Conservation (phyloP, 2,888 invertebrate species). For the Boloria euphrosyne region DNA sequence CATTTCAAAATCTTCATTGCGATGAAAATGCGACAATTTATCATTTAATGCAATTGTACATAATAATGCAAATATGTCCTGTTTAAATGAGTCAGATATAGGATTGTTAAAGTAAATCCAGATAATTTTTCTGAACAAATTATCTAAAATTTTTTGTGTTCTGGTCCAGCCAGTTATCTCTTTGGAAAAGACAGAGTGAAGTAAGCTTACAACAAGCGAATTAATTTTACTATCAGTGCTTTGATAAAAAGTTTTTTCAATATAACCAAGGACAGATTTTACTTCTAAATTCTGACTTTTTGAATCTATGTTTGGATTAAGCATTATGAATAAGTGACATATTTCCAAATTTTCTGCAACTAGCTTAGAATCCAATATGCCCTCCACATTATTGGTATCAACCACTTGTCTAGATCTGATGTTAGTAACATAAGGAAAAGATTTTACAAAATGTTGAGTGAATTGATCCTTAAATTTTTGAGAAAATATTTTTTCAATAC, state of each 20-base stretch:
- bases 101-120: conserved; percentile 62
- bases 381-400: conserved; percentile 47
- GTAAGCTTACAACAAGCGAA: conserved; percentile 57
- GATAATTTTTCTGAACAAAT: conserved; percentile 66
- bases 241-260: conserved; percentile 73
- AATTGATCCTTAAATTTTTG: conserved; percentile 79
- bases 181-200: conserved; percentile 62
- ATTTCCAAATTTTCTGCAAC: conserved; percentile 65
- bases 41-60: conserved; percentile 73
- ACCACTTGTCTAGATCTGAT: conserved; percentile 59
- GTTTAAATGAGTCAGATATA: conserved; percentile 55
- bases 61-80: conserved; percentile 67
- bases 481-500: conserved; percentile 76
- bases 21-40: conserved; percentile 64
- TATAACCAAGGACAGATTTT: conserved; percentile 69
- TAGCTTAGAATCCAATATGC: conserved; percentile 66
- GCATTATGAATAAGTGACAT: conserved; percentile 72
- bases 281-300: conserved; percentile 65
- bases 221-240: conserved; percentile 54
- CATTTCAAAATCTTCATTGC: conserved; percentile 63
- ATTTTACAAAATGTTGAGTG: conserved; percentile 78
- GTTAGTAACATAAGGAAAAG: conserved; percentile 83
- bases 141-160: conserved; percentile 57
- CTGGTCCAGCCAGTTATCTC: conserved; percentile 67
- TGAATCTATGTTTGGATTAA: conserved; percentile 67